Conservation (phyloP, 2,888 invertebrate species). For the Drosophila neotestacea region DNA sequence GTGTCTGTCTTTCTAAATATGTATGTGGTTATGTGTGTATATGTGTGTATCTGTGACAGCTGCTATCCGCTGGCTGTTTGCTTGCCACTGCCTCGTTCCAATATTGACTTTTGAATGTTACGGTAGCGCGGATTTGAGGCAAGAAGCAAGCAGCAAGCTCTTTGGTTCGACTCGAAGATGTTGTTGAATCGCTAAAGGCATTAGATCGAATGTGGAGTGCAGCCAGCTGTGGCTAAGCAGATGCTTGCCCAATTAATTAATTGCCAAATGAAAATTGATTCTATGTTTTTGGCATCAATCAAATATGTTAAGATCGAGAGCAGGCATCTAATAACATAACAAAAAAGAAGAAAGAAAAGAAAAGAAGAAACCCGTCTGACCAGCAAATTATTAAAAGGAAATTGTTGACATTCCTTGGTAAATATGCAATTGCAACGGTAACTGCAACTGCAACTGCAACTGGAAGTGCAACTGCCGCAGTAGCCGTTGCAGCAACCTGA, state of each 20-base stretch:
- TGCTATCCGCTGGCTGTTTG: slow-evolving; percentile 44
- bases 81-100: slow-evolving; percentile 55
- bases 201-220: neutral
- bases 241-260: slow-evolving; percentile 63
- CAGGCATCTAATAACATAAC: neutral
- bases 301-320: neutral
- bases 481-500: slow-evolving; percentile 57
- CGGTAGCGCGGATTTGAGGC: slow-evolving; percentile 59
- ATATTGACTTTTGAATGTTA: slow-evolving; percentile 69
- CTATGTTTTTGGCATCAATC: neutral
- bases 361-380: slow-evolving; percentile 53
- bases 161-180: slow-evolving; percentile 2
- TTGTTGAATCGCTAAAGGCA: neutral
- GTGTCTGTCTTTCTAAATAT: slow-evolving; percentile 22
- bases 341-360: neutral
- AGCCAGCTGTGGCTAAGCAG: slow-evolving; percentile 9
- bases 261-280: slow-evolving; percentile 34
- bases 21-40: slow-evolving; percentile 29
- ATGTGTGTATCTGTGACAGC: slow-evolving; percentile 28
- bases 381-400: slow-evolving; percentile 78
- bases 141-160: slow-evolving; percentile 27
- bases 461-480: slow-evolving; percentile 13
- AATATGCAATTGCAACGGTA: slow-evolving; percentile 70
- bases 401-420: slow-evolving; percentile 78
- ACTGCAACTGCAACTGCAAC: slow-evolving; percentile 20